Conservation (phyloP, 2,797 vertebrate genomes). For the Chrosomus eos region DNA sequence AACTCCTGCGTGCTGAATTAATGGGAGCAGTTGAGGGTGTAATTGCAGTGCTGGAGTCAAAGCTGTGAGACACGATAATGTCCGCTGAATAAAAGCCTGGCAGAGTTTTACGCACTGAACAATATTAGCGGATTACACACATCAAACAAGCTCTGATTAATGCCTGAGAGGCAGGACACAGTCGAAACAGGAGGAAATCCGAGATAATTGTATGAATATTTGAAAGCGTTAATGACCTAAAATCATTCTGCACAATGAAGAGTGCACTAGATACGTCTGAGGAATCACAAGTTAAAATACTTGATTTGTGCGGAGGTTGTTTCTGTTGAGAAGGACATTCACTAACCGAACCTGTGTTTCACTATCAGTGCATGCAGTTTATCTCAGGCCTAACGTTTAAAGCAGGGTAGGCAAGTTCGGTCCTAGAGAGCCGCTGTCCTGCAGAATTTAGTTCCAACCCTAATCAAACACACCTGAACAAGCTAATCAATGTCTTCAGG, state of each 20-base stretch:
- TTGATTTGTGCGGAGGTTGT: not conserved
- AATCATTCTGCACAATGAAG: conserved; percentile 13
- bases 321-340: not conserved
- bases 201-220: conserved; percentile 33
- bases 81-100: conserved; percentile 73
- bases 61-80: conserved; percentile 82
- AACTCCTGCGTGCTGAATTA: conserved; percentile 80
- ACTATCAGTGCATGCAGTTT: not conserved
- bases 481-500: too few species aligned
- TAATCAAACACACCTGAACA: too few species aligned
- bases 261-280: not conserved
- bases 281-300: not conserved
- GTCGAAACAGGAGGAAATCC: conserved; percentile 15
- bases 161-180: conserved; percentile 28
- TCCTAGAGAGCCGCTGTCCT: too few species aligned
- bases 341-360: not conserved
- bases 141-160: conserved; percentile 59
- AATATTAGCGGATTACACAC: conserved; percentile 68
- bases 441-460: too few species aligned
- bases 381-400: not conserved
- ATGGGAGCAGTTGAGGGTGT: conserved; percentile 81
- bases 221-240: conserved; percentile 10
- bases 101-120: conserved; percentile 69
- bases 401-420: too few species aligned
- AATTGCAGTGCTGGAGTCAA: conserved; percentile 80